Conservation (phyloP, 2,113 vertebrate genomes). For the Thryonomys swinderianus region DNA sequence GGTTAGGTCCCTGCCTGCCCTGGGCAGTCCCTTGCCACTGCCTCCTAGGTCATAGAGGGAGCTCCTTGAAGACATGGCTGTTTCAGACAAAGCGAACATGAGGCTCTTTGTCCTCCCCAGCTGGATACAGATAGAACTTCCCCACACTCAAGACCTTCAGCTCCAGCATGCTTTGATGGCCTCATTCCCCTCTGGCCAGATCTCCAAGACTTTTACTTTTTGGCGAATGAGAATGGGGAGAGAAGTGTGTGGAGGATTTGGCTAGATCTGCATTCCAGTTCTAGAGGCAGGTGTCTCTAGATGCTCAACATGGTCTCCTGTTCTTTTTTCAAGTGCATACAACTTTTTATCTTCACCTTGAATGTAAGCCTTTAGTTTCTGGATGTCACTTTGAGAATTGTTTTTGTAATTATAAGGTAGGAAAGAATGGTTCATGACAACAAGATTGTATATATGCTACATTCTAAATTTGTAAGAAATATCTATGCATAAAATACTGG, state of each 20-base stretch:
- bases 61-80: background rate
- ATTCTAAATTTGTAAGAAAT: background rate
- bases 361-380: slow-evolving; percentile 50
- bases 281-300: background rate
- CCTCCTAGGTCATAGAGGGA: background rate
- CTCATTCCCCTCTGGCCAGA: background rate
- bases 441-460: background rate
- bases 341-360: background rate
- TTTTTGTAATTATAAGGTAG: background rate
- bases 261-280: background rate
- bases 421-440: background rate
- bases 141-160: background rate
- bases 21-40: background rate
- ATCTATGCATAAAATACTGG: background rate
- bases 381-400: background rate
- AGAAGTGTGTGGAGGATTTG: background rate
- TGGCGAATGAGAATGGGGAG: background rate
- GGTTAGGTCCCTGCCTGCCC: background rate
- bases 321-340: background rate
- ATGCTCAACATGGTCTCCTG: background rate
- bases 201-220: background rate
- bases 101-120: background rate
- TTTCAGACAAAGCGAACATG: too few relatives aligned
- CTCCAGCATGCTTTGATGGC: background rate
- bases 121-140: background rate